Evolutionary conservation across 2,113 vertebrate species (phyloP), one percentile per base, ranked within the genome.

Genomic region (Tragelaphus scriptus): DNA sequence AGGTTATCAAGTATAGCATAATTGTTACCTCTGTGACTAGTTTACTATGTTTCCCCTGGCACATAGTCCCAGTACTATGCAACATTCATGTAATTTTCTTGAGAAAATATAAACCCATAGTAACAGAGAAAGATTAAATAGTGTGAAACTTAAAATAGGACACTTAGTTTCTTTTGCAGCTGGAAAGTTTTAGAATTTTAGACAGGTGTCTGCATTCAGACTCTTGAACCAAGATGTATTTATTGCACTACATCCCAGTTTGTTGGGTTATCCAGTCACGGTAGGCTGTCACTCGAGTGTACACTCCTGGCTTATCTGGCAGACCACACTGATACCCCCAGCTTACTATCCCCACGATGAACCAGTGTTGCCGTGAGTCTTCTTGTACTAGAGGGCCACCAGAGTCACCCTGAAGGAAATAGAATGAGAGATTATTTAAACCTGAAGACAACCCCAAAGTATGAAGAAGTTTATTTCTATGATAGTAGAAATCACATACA

Each of bases 351-450:
- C 99, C 99, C 88, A 98, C 98, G 2, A 99, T 98, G 93, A 98
- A 99, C 99, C 99, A 99, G 84, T 98, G 98, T 71, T 97, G 98
- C 90, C 98, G 98, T 56, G 98, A 95, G 97, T 99, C 99, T 3
- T 97, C 98, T 17, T 99, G 99, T 44, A 99, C 99, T 86, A 99
- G 80, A 19, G 99, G 99, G 44, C 99, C 99, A 85, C 99, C 99
- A 32, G 99, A 99, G 88, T 99, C 99, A 55, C 99, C 99, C 99
- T 99, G 92, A 61, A 55, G 96, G 63, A 98, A 87, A 97, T 47
- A 98, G 87, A 98, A 44, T 32, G 68, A 44, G 49, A 85, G 30
- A 47, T 92, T 85, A 97, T 13, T 81, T 88, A 91, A 87, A 15
- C 36, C 23, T 44, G 77, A 94, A 90, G 51, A 56, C n/a, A 92